Evolutionary conservation across 2,797 vertebrate genomes (phyloP), one percentile per base, ranked within the genome.

Genomic region (Semaprochilodus insignis): DNA sequence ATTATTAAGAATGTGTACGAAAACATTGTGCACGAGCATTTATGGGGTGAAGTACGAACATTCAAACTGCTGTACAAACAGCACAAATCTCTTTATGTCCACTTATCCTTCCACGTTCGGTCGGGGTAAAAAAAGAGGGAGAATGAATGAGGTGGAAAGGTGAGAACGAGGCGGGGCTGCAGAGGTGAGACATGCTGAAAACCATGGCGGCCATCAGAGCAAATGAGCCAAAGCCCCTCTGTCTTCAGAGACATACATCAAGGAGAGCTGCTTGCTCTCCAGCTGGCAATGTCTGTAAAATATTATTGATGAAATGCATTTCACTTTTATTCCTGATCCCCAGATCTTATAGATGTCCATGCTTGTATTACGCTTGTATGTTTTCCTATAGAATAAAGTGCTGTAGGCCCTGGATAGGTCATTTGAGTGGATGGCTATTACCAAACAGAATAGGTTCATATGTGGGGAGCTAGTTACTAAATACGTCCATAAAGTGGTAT

Each of bases 171-270:
- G 77, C 74, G 66, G 80, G 62, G 80, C 82, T 85, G 80, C 63
- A 48, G 78, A 86, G 74, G 74, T 54, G 80, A 83, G 77, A 85
- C 70, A 85, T 65, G 81, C 70, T 73, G 81, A 78, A 74, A 71
- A 83, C 80, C 85, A 66, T 71, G 79, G 80, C 6, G 15, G 67
- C 51, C 75, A 70, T 80, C 83, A 80, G 73, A 80, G 75, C 66
- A 82, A 80, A 78, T 82, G 70, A 81, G 80, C 73, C 81, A 80
- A 75, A 80, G 59, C 77, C 82, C 77, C 74, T 84, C 83, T 83
- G 78, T 86, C 87, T 86, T 88, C 87, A 88, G 81, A 86, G 87
- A 86, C 85, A 85, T 78, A 88, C 85, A 85, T 88, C 85, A 77
- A 86, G 83, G 81, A 88, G 85, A 84, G 77, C 74, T 76, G 85